A percentile compares a stretch with the other conserved stretches of the same genome.
Conservation (phyloP, 1,140 invertebrate species). For the Pristionchus pacificus region DNA sequence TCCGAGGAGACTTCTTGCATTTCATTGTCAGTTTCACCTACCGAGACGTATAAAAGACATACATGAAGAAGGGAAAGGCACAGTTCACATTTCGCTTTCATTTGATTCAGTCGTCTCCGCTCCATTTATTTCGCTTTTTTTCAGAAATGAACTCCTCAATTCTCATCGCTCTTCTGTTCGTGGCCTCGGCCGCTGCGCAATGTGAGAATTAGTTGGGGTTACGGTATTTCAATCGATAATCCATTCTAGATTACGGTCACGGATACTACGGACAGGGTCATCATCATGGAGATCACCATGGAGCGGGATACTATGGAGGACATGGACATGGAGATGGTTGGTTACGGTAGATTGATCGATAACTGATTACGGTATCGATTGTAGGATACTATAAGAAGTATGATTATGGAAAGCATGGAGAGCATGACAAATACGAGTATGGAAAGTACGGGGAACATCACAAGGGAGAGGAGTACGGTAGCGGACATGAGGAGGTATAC, state of each 20-base stretch:
- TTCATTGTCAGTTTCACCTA: neutral
- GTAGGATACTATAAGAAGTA: neutral
- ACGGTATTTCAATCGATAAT: neutral
- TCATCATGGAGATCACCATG: neutral
- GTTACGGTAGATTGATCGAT: too few species aligned
- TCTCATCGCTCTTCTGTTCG: neutral
- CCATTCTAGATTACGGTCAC: neutral
- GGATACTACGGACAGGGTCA: neutral
- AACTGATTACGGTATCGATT: too few species aligned
- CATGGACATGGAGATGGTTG: neutral
- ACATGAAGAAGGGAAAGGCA: neutral
- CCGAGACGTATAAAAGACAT: neutral
- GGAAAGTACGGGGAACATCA: neutral
- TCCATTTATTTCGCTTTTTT: neutral
- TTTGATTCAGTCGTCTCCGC: neutral
- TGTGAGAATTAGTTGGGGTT: neutral
- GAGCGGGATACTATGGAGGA: neutral
- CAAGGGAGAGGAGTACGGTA: neutral
- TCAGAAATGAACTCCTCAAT: neutral
- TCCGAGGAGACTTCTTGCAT: neutral
- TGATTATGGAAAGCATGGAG: neutral
- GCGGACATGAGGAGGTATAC: neutral
- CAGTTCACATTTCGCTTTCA: neutral
- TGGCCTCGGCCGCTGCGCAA: neutral
- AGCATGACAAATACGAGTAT: neutral